Percentiles rank a stretch among this genome's conserved stretches.
Evolutionary conservation across 2,888 invertebrate genomes (phyloP).

Genomic region (Loripinus fragilis): DNA sequence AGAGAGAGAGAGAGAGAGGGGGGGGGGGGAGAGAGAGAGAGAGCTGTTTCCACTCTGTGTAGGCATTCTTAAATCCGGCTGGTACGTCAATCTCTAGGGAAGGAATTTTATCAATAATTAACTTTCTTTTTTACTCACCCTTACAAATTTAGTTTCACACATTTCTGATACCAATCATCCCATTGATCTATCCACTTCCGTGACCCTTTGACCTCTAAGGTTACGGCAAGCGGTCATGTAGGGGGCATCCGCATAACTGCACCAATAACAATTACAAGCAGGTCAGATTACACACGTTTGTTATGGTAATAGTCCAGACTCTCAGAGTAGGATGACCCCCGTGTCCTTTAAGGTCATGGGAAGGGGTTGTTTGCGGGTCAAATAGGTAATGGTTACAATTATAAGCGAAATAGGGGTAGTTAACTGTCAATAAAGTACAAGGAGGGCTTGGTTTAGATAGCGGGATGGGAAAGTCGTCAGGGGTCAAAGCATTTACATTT

Average conservation of each 20-base stretch:
- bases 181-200: neutral
- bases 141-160: neutral
- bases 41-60: too few relatives aligned
- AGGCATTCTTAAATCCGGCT: too few relatives aligned
- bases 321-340: neutral
- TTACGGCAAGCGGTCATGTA: neutral
- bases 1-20: too few relatives aligned
- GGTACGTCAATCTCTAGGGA: neutral
- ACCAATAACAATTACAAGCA: conserved; percentile 1
- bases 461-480: too few relatives aligned
- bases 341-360: neutral
- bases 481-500: too few relatives aligned
- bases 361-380: neutral
- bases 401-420: neutral
- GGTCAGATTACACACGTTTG: conserved; percentile 1
- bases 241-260: neutral
- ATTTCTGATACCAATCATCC: neutral
- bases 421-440: neutral
- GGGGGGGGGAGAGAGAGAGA: too few relatives aligned
- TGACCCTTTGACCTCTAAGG: conserved; percentile 9
- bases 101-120: neutral
- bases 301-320: neutral
- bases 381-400: conserved; percentile 5
- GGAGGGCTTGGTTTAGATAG: too few relatives aligned
- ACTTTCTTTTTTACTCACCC: neutral